Conservation (phyloP, 2,113 vertebrate species). For the Trogon melanurus region DNA sequence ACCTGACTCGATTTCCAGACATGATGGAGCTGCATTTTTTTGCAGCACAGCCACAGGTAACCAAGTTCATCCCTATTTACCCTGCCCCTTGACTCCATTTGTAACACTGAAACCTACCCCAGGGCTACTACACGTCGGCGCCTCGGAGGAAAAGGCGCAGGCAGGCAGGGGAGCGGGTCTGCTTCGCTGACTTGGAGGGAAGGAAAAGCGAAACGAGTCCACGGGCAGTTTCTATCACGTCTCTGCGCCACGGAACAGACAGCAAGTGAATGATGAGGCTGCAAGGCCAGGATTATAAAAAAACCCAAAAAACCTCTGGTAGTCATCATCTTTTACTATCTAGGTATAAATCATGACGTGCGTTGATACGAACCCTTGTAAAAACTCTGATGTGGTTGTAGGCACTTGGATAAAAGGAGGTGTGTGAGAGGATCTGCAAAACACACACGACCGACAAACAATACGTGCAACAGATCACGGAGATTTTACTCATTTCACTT, state of each 20-base stretch:
- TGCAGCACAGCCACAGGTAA: not conserved
- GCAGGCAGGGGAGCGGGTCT: rapidly evolving
- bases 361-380: not conserved
- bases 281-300: not conserved
- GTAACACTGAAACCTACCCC: not conserved
- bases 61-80: not conserved
- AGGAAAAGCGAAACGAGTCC: not conserved
- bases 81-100: not conserved
- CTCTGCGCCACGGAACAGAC: not conserved
- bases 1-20: not conserved
- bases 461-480: not conserved
- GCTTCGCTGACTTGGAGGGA: not conserved
- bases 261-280: not conserved
- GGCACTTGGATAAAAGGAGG: not conserved
- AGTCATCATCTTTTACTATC: not conserved
- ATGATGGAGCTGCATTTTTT: not conserved
- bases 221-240: not conserved
- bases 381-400: not conserved
- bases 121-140: not conserved
- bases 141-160: not conserved
- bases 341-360: not conserved
- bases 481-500: not conserved
- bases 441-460: not conserved
- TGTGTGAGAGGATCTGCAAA: not conserved
- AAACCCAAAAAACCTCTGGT: not conserved